Base-by-base conservation (phyloP, 2,113 vertebrate genomes). In the Notarius quadriscutis region DNA sequence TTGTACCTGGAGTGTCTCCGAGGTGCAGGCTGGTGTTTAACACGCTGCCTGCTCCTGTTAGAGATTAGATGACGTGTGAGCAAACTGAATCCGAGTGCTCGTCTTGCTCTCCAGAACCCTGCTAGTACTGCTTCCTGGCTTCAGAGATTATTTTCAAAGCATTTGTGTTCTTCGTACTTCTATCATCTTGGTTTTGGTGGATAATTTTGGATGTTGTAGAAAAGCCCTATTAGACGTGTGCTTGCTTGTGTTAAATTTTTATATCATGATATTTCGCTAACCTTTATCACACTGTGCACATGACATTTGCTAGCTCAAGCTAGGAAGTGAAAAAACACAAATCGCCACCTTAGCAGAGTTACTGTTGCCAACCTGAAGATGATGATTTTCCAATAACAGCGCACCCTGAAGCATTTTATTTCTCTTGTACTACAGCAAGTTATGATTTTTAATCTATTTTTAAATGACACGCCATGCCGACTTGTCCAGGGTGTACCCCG, bases 41-140 rank as follows among this genome's bases (percentile, higher is more conserved):
- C 62, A 84, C 77, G 20, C 77, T 63, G 74, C 62, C 63, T 50
- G n/a, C 60, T 89, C 74, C 12, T 85, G 50, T 62, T 83, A 62
- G 27, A 83, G 58, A 11, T 67, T 12, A 5, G 34, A 65, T 18
- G 20, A 34, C 20, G 57, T 18, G 53, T 77, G 34, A 86, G 71
- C 7, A 58, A 81, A 60, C 27, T 34, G 60, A 65, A 20, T 58
- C 69, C 34, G 60, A 86, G 69, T 30, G 7, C 30, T 75, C 30
- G 41, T 58, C 51, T 27, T 18, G 4, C 51, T 74, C 84, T 63
- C 63, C 34, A n/a, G 69, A 14, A 41, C 11, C 53, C 55, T 62
- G 15, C 78, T 50, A 12, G 55, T 72, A 9, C 75, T 53, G 57
- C 5, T 58, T 50, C 10, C 84, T 48, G 74, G 5, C 57, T 80